Base-by-base conservation (phyloP, 2,797 vertebrate genomes). In the Artibeus jamaicensis region DNA sequence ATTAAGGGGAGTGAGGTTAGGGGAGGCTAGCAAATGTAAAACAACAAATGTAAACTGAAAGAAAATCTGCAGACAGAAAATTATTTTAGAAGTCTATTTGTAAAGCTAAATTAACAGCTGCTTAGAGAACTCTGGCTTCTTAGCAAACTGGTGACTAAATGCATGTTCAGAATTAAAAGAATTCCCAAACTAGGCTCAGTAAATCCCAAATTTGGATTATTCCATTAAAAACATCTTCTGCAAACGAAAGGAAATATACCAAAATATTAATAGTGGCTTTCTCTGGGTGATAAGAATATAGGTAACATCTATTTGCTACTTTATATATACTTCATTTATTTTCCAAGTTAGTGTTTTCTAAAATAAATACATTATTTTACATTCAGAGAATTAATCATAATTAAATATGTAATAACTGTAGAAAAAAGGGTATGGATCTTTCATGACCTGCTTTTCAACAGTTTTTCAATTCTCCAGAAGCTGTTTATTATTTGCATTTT, bases 321-420 rank as follows among this genome's bases (percentile, higher is more conserved):
- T 76, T 93, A 59, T 70, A 82, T 26, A 73, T 65, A 21, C 24
- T 81, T 93, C 46, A 78, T 78, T 73, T 74, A 50, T 88, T 96
- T 96, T 82, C 39, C 44, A 96, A 94, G 34, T 82, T 94, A 87
- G 19, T 77, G 9, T 95, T 88, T 84, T 87, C 78, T 91, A 94
- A 94, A 85, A 57, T 70, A 71, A 95, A 85, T 34, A 12, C 65
- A 73, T 55, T 24, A 86, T 53, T 91, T 96, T 87, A 71, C 22
- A 87, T 77, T 88, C 34, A 82, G 22, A 91, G 87, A 74, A 59
- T 57, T 73, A 74, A 85, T 89, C 53, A 83, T 62, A 76, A 68
- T 68, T 89, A 90, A 59, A 87, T 71, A 77, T 46, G 6, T 55
- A 71, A 89, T 81, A 92, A 91, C 37, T 73, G 12, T n/a, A 89